Evolutionary conservation across 2,113 vertebrate genomes (phyloP).

Genomic region (Epinephelus cyanopodus): DNA sequence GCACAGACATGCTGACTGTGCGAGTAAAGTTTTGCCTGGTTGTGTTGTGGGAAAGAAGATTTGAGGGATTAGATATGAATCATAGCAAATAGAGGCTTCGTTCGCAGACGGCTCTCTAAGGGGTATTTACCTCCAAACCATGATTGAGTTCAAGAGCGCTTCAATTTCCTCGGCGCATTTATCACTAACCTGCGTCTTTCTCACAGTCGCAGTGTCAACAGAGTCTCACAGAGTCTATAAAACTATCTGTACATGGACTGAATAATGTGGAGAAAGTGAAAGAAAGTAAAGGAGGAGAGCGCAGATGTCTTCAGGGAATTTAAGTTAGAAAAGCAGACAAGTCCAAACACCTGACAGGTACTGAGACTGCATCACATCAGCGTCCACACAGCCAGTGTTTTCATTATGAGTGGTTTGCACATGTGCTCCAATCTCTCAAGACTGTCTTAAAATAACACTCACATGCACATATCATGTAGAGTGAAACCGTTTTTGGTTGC

Average conservation of each 20-base stretch:
- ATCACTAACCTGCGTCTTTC: slow-evolving; percentile 31
- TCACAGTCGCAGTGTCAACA: slow-evolving; percentile 28
- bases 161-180: slow-evolving; percentile 34
- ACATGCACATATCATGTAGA: no score
- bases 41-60: slow-evolving; percentile 20
- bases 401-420: background rate
- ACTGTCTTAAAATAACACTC: no score
- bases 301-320: slow-evolving; percentile 31
- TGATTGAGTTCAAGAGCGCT: slow-evolving; percentile 39
- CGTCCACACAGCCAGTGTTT: background rate
- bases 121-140: slow-evolving; percentile 37
- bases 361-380: background rate
- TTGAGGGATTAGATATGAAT: slow-evolving; percentile 40
- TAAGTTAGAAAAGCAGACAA: slow-evolving; percentile 23
- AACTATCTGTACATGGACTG: slow-evolving; percentile 13
- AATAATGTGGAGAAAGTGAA: slow-evolving; percentile 7
- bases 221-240: slow-evolving; percentile 34
- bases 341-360: slow-evolving; percentile 8
- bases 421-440: background rate
- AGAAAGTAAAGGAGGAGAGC: background rate
- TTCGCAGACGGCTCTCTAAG: slow-evolving; percentile 29
- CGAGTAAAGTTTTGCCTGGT: background rate
- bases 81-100: slow-evolving; percentile 33
- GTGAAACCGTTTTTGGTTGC: no score
- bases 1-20: background rate